Conservation (phyloP, 2,888 invertebrate species). For the Drosophila mercatorum region DNA sequence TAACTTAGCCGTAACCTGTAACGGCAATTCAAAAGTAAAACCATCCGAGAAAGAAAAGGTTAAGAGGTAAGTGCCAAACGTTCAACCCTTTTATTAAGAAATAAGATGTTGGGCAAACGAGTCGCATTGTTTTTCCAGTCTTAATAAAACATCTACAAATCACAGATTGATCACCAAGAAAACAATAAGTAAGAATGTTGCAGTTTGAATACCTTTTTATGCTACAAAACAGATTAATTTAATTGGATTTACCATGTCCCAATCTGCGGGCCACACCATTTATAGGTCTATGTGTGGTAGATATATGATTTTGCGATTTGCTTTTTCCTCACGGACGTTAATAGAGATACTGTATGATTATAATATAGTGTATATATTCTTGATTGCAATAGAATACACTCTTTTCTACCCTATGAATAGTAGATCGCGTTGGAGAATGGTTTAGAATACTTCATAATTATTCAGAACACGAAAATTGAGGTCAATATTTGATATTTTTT, state of each 20-base stretch:
- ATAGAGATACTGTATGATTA: no score
- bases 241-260: neutral
- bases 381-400: no score
- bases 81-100: neutral
- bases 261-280: no score
- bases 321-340: no score
- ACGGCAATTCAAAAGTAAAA: conserved; percentile 28
- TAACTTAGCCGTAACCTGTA: conserved; percentile 34
- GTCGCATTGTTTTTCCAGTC: neutral
- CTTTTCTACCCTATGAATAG: no score
- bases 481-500: no score
- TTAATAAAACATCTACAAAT: neutral
- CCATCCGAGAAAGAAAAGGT: conserved; percentile 28
- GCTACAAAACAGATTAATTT: neutral
- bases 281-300: no score
- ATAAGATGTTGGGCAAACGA: neutral
- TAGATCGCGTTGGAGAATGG: no score
- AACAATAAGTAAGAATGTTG: neutral
- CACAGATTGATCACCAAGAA: neutral
- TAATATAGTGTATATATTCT: no score
- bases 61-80: conserved; percentile 58
- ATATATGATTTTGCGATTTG: no score
- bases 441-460: no score
- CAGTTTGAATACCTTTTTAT: neutral
- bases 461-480: no score